Base-by-base conservation (phyloP, 2,113 vertebrate species). In the Catharus fuscescens region DNA sequence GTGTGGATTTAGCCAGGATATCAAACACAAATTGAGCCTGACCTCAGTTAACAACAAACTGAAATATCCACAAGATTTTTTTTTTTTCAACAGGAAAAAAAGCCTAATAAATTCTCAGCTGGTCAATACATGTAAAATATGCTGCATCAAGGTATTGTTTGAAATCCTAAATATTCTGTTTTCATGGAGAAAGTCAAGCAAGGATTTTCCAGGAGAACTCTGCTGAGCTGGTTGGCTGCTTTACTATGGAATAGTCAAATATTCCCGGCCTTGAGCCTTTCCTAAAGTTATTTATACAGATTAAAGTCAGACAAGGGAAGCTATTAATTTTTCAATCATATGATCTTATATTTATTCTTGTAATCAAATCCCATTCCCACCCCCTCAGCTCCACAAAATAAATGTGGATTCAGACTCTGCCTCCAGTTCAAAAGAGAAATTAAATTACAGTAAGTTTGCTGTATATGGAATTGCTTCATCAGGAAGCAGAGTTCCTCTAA, bases 241-340 rank as follows among this genome's bases (percentile, higher is more conserved):
- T 90, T 90, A 72, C 64, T 89, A 86, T 90, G 86, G 52, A 67
- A 67, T 23, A 93, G 61, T 84, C 84, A 95, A 97, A 76, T 92
- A 93, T 93, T 92, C 96, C 14, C 88, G 83, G 66, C 94, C 88
- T 94, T 93, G 52, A 91, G 80, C 87, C 40, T 83, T 79, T 90
- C 88, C 73, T 96, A 28, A 97, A 95, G 93, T 94, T 87, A 71
- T 95, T 98, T 95, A 88, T 96, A 77, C 82, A 95, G 96, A 94
- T 86, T 94, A 69, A 88, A 81, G 64, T 4, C 1, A 12, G 93
- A 94, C 94, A 94, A 91, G 52, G 38, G 93, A 96, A 93, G 88
- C 80, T 80, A 95, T 97, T 97, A 93, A 95, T 97, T 97, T 97
- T 97, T 95, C 81, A 94, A 32, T 93, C 60, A 25, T 73, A 52